phyloP scores from a whole-genome alignment of 2,113 vertebrate genomes.

The Xiphias gladius region DNA sequence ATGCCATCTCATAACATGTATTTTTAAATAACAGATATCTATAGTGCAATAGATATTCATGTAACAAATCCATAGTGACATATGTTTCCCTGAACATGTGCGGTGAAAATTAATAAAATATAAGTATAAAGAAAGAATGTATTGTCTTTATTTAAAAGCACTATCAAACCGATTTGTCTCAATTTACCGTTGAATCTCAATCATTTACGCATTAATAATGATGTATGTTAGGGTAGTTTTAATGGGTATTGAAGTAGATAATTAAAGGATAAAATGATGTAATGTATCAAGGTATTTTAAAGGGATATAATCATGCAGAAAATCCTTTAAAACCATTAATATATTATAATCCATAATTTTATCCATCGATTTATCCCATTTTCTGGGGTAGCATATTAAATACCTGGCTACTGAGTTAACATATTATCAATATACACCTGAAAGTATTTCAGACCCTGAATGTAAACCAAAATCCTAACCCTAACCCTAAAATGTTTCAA shows the following conservation, averaged over 20 bases:
- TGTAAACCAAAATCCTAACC: no score
- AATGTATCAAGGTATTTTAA: no score
- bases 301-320: no score
- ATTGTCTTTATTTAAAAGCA: slow-evolving; percentile 40
- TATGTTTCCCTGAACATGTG: slow-evolving; percentile 81
- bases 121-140: slow-evolving; percentile 50
- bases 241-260: neutral
- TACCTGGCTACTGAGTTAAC: no score
- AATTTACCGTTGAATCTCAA: neutral
- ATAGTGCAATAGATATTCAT: slow-evolving; percentile 80
- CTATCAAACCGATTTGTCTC: neutral
- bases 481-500: no score
- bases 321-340: no score
- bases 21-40: slow-evolving; percentile 81
- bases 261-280: neutral
- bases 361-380: no score
- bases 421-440: no score
- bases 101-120: slow-evolving; percentile 82
- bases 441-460: no score
- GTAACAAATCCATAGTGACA: slow-evolving; percentile 80
- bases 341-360: no score
- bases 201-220: no score
- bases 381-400: no score
- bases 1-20: slow-evolving; percentile 75
- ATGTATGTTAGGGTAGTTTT: neutral